A percentile compares a stretch with the other conserved stretches of the same genome.
Conservation (phyloP, 2,888 invertebrate species). For the Pyrochroa serraticornis region DNA sequence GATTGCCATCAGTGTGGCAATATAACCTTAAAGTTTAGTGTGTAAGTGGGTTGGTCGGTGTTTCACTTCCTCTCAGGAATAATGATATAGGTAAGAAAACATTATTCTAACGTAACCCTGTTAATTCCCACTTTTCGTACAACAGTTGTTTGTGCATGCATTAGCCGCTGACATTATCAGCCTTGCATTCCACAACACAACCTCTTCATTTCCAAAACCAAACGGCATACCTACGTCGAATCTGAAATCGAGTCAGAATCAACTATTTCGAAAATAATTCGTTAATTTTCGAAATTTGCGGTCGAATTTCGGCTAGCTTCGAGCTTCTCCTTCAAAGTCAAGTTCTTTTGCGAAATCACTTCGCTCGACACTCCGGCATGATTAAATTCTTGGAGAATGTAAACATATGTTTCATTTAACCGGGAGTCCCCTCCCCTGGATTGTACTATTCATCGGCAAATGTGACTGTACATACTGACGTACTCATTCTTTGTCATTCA, state of each 20-base stretch:
- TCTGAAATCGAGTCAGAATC: too few species aligned
- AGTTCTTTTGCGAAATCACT: conserved; percentile 1
- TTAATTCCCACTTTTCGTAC: not conserved
- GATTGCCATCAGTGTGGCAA: not conserved
- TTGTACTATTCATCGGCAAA: conserved; percentile 31
- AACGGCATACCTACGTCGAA: not conserved
- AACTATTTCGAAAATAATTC: not conserved
- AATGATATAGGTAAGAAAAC: conserved; percentile 22
- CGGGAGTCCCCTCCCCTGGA: conserved; percentile 25
- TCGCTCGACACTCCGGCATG: conserved; percentile 11
- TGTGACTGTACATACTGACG: conserved; percentile 24
- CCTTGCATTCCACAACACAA: conserved; percentile 20
- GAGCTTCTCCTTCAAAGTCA: too few species aligned
- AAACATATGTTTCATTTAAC: conserved; percentile 32
- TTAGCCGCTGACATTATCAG: conserved; percentile 9
- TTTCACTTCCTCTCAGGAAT: conserved; percentile 20
- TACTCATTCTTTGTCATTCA: conserved; percentile 34
- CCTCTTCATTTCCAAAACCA: conserved; percentile 2
- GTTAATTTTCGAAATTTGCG: too few species aligned
- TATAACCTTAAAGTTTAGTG: conserved; percentile 20
- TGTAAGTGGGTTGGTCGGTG: conserved; percentile 24
- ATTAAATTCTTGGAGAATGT: conserved; percentile 28
- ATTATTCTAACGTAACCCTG: not conserved
- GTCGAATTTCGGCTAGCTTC: too few species aligned
- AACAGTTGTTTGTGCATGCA: too few species aligned